phyloP scores from a whole-genome alignment of 2,797 vertebrate genomes.

The Enteromius argenteus region DNA sequence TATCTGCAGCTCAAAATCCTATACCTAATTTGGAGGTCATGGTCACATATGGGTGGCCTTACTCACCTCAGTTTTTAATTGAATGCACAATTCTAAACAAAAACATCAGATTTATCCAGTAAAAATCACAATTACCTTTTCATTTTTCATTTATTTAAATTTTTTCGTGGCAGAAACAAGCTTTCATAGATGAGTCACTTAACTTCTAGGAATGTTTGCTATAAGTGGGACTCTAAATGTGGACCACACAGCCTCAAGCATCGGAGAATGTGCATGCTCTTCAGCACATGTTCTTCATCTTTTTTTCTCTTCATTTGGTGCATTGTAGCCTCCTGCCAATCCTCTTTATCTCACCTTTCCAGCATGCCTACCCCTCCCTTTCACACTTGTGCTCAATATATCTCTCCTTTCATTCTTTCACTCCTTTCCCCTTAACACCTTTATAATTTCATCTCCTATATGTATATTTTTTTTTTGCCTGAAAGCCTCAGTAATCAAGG shows the following conservation, averaged over 20 bases:
- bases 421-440: slow-evolving; percentile 6
- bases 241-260: not conserved
- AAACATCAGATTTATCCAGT: not conserved
- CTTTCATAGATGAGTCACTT: not conserved
- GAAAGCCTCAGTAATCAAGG: not conserved
- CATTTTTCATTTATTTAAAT: not conserved
- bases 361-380: slow-evolving; percentile 17
- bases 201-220: not conserved
- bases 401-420: not conserved
- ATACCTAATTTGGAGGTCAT: too few species aligned
- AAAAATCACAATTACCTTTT: not conserved
- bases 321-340: slow-evolving; percentile 4
- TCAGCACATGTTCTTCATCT: not conserved
- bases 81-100: not conserved
- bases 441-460: slow-evolving; percentile 6
- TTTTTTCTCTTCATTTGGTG: not conserved
- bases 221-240: not conserved
- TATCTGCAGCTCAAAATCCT: not conserved
- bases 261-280: not conserved
- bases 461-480: not conserved
- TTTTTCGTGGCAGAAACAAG: not conserved
- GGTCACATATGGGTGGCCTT: too few species aligned
- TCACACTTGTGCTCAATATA: slow-evolving; percentile 29
- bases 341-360: slow-evolving; percentile 21
- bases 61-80: not conserved